A percentile compares a stretch with the other conserved stretches of the same genome.
Evolutionary conservation across 2,113 vertebrate genomes (phyloP).

Genomic region (Pholis gunnellus): DNA sequence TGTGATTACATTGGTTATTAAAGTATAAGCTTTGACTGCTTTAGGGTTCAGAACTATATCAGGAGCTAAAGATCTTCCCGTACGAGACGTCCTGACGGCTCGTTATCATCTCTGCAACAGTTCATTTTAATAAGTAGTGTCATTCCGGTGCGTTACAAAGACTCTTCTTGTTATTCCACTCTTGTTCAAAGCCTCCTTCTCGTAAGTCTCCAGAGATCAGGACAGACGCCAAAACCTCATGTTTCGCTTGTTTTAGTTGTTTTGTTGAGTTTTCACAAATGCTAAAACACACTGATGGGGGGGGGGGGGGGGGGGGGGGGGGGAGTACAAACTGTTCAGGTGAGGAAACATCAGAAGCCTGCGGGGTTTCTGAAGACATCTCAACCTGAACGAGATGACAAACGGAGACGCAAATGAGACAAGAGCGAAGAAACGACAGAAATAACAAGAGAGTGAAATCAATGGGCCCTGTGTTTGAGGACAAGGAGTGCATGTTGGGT

Average conservation of each 20-base stretch:
- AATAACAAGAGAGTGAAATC: constrained; percentile 6
- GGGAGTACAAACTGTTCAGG: constrained; percentile 42
- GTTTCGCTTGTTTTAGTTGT: background rate
- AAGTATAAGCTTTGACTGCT: background rate
- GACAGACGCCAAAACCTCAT: background rate
- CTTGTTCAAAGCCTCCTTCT: background rate
- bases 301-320: no score
- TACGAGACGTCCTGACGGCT: background rate
- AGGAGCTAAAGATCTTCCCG: background rate
- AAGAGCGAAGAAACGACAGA: background rate
- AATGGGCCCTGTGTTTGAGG: background rate
- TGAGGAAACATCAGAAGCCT: constrained; percentile 23
- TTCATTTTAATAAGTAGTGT: background rate
- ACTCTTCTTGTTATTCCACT: background rate
- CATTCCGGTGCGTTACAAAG: constrained; percentile 6
- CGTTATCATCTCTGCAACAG: background rate
- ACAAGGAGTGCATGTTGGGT: background rate
- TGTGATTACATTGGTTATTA: background rate
- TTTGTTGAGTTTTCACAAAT: constrained; percentile 4
- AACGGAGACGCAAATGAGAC: constrained; percentile 41
- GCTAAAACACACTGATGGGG: background rate
- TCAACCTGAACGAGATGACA: constrained; percentile 3
- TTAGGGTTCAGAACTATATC: background rate
- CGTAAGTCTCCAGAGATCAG: constrained; percentile 29
- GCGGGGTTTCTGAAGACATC: constrained; percentile 33